Conservation (phyloP, 1,140 invertebrate genomes). For the Latrodectus geometricus region DNA sequence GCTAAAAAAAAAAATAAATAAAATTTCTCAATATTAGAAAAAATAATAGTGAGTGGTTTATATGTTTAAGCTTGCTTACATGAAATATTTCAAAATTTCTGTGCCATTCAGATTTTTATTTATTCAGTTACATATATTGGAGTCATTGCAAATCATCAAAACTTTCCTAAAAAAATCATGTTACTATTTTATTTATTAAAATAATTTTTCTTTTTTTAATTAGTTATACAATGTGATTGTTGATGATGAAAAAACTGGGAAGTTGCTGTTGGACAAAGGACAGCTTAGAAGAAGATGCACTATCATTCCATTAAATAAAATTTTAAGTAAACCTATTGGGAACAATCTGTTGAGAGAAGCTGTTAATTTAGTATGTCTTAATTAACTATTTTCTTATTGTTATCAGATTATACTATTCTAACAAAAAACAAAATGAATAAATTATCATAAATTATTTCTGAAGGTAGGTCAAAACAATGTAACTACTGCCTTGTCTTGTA, state of each 20-base stretch:
- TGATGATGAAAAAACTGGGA: conserved; percentile 86
- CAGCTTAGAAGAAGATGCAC: conserved; percentile 83
- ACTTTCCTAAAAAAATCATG: no score
- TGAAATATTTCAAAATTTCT: no score
- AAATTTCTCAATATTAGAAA: no score
- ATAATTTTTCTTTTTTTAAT: no score
- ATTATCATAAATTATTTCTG: not conserved
- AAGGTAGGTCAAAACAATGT: conserved; percentile 84
- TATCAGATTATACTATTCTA: not conserved
- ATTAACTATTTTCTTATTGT: not conserved
- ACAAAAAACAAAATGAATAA: not conserved
- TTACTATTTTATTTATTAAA: no score
- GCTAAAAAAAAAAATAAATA: no score
- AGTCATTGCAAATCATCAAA: no score
- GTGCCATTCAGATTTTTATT: no score
- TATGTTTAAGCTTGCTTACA: no score
- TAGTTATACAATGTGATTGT: conserved; percentile 93
- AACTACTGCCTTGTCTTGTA: conserved; percentile 82
- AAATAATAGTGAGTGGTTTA: no score
- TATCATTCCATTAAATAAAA: conserved; percentile 93
- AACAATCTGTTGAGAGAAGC: conserved; percentile 76
- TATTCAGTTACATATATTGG: no score
- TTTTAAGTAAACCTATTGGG: conserved; percentile 76
- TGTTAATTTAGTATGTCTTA: conserved; percentile 77
- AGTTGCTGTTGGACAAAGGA: conserved; percentile 85